phyloP scores from a whole-genome alignment of 2,797 vertebrate genomes.

The Chaetodon trifasciatus region DNA sequence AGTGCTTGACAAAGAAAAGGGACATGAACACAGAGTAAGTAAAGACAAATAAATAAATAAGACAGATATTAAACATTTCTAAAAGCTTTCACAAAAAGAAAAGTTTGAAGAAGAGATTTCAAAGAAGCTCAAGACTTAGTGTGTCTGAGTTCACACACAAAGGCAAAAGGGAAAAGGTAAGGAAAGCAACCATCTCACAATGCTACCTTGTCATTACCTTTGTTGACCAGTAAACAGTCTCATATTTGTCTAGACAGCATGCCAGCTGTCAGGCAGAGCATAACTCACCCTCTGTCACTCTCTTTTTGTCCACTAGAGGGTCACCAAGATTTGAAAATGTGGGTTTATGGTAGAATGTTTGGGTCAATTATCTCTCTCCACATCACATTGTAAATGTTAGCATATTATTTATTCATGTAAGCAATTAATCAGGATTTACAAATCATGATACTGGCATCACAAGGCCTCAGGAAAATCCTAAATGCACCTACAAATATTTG shows the following conservation, averaged over 20 bases:
- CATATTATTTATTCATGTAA: too few relatives aligned
- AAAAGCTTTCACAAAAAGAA: too few relatives aligned
- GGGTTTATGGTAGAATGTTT: neutral
- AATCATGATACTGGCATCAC: neutral
- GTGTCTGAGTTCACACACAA: too few relatives aligned
- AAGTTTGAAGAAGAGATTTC: too few relatives aligned
- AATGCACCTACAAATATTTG: neutral
- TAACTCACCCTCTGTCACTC: neutral
- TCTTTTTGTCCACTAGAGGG: slow-evolving; percentile 60
- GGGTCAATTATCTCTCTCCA: neutral
- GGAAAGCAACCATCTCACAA: neutral
- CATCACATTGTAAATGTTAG: neutral
- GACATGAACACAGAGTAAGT: too few relatives aligned
- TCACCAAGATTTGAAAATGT: neutral
- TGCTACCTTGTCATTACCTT: neutral
- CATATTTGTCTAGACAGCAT: neutral
- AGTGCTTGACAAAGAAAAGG: too few relatives aligned
- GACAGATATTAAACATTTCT: too few relatives aligned
- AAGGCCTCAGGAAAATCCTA: neutral
- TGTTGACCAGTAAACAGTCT: neutral
- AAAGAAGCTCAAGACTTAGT: too few relatives aligned
- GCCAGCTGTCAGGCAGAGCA: neutral
- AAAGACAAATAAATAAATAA: too few relatives aligned
- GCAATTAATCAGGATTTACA: neutral
- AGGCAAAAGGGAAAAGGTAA: too few relatives aligned